Conservation (phyloP, 2,113 vertebrate species). For the Bos indicus region DNA sequence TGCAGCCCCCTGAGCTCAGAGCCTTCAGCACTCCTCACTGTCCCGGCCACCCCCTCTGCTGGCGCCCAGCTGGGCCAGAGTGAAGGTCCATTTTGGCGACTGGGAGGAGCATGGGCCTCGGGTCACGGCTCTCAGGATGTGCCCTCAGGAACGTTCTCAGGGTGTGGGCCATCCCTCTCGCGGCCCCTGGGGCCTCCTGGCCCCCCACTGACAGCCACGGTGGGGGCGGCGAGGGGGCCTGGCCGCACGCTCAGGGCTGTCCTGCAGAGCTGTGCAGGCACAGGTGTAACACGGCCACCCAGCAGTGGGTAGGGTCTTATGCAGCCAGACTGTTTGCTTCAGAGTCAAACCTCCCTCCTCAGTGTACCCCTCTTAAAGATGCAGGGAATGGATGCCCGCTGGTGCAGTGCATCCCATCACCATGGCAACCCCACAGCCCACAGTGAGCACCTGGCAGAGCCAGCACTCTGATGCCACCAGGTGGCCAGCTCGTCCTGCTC, state of each 20-base stretch:
- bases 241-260: neutral
- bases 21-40: neutral
- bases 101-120: neutral
- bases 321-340: neutral
- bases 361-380: neutral
- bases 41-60: fast-evolving
- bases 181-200: neutral
- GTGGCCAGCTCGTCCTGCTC: neutral
- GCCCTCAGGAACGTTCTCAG: neutral
- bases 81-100: neutral
- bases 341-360: neutral
- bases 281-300: fast-evolving
- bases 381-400: neutral
- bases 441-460: neutral
- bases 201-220: too few species aligned
- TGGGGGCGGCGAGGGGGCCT: neutral
- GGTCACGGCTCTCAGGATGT: neutral
- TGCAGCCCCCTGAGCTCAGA: neutral
- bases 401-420: fast-evolving
- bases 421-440: neutral
- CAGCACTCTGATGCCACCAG: neutral
- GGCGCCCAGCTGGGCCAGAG: neutral
- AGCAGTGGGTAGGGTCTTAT: neutral
- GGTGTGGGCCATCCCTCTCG: neutral
- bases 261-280: neutral